Evolutionary conservation across 2,888 invertebrate genomes (phyloP).

Genomic region (Cartodere bifasciata): DNA sequence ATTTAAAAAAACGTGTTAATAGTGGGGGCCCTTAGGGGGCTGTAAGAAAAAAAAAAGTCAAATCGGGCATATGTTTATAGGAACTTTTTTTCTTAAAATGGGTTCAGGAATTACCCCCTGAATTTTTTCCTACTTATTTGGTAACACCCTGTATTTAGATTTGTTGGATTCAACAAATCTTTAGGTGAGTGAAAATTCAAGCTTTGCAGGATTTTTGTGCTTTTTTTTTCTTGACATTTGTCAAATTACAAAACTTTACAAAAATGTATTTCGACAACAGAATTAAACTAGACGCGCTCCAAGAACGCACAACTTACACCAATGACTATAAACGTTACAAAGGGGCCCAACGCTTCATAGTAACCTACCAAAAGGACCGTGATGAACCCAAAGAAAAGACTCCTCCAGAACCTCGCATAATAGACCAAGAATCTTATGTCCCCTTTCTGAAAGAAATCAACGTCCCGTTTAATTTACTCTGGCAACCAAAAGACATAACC

Average conservation of each 20-base stretch:
- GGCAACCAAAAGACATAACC: constrained; percentile 26
- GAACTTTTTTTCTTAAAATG: no score
- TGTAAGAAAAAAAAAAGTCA: no score
- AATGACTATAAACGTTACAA: constrained; percentile 21
- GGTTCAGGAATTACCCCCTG: no score
- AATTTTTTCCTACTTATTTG: no score
- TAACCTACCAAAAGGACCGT: constrained; percentile 15
- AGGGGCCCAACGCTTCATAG: constrained; percentile 8
- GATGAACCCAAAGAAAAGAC: constrained; percentile 16
- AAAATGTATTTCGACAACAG: constrained; percentile 17
- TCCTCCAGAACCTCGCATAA: constrained; percentile 13
- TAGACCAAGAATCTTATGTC: constrained; percentile 26
- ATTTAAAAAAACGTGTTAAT: no score
- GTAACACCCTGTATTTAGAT: no score
- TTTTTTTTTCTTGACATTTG: neutral
- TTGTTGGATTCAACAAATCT: no score
- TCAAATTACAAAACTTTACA: neutral
- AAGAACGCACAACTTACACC: constrained; percentile 23
- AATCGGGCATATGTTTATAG: no score
- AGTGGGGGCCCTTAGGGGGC: no score
- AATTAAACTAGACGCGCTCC: constrained; percentile 23
- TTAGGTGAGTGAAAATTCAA: no score
- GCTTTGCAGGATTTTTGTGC: no score
- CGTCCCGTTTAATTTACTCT: constrained; percentile 28
- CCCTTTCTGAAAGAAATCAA: constrained; percentile 20